Conservation (phyloP, 2,113 vertebrate genomes). For the Onychostruthus taczanowskii region DNA sequence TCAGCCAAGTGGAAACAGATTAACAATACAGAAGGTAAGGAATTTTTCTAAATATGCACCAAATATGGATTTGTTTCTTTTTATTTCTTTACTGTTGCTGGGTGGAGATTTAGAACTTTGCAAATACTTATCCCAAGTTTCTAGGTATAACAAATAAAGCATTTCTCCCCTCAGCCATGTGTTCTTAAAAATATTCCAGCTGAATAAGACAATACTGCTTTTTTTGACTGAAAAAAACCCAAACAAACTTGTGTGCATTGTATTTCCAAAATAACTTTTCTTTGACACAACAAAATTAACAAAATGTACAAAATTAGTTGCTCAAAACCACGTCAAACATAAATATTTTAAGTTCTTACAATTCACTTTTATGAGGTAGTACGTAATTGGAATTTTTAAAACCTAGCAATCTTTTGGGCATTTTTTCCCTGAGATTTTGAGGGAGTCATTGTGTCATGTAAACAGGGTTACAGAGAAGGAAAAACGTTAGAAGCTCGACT, state of each 20-base stretch:
- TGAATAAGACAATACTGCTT: not conserved
- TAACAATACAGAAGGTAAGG: not conserved
- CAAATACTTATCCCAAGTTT: not conserved
- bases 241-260: not conserved
- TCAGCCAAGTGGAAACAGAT: conserved; percentile 4
- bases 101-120: not conserved
- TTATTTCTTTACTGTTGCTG: not conserved
- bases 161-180: not conserved
- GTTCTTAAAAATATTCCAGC: not conserved
- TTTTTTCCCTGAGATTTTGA: not conserved
- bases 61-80: not conserved
- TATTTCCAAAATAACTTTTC: not conserved
- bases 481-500: not conserved
- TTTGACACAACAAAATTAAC: not conserved
- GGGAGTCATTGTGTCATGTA: not conserved
- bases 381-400: not conserved
- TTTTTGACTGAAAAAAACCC: not conserved
- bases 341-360: not conserved
- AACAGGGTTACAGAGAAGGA: not conserved
- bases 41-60: not conserved
- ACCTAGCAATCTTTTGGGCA: fast-evolving
- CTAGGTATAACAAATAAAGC: not conserved
- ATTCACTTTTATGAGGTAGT: not conserved
- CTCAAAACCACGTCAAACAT: not conserved
- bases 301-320: not conserved